phyloP scores from a whole-genome alignment of 2,888 invertebrate genomes.

The Slavum lentiscoides region DNA sequence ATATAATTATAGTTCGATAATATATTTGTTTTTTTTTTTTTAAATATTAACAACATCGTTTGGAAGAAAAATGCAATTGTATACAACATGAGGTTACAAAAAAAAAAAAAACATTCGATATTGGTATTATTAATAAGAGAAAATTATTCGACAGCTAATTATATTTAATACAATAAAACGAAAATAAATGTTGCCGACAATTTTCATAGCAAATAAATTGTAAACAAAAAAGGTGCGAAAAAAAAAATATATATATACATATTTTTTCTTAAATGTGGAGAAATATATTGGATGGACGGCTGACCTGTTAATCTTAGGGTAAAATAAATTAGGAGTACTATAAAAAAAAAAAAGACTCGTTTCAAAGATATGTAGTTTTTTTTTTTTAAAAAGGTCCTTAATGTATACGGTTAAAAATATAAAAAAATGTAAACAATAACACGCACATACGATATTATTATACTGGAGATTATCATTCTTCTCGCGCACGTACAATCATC shows the following conservation, averaged over 20 bases:
- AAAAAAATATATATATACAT: slow-evolving; percentile 25
- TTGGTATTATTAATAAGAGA: neutral
- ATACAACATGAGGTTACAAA: neutral
- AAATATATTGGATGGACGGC: slow-evolving; percentile 34
- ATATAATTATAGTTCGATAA: neutral
- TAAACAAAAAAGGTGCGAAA: slow-evolving; percentile 16
- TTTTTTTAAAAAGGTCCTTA: slow-evolving; percentile 30
- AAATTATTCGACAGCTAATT: neutral
- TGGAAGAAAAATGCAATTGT: slow-evolving; percentile 18
- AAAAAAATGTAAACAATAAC: slow-evolving; percentile 30
- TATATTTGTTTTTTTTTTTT: neutral
- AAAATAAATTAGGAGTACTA: slow-evolving; percentile 43
- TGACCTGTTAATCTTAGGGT: slow-evolving; percentile 30
- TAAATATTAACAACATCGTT: slow-evolving; percentile 13
- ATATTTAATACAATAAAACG: neutral
- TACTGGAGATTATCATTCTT: slow-evolving; percentile 8
- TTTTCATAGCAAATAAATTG: neutral
- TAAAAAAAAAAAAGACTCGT: slow-evolving; percentile 43
- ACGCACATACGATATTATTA: neutral
- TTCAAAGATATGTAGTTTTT: slow-evolving; percentile 46
- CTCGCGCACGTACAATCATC: neutral
- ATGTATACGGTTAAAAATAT: slow-evolving; percentile 24
- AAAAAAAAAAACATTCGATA: neutral
- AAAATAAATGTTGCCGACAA: neutral
- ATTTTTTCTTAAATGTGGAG: neutral